phyloP scores from a whole-genome alignment of 2,113 vertebrate species.

The Myiopsitta monachus region DNA sequence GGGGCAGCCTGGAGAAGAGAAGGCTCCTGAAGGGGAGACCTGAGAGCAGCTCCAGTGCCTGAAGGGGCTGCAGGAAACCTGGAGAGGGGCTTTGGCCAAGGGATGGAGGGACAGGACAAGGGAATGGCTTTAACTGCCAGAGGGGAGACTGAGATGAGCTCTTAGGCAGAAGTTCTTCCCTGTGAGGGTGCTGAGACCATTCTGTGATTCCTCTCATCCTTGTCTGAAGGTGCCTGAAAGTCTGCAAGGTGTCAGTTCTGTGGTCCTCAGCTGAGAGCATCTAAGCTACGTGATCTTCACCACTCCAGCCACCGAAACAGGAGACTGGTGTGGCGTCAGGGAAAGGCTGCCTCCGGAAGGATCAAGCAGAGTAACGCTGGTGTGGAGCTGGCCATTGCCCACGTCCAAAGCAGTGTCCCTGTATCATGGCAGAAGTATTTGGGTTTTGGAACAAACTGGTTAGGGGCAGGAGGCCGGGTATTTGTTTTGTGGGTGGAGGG shows the following conservation, averaged over 20 bases:
- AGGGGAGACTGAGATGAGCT: not conserved
- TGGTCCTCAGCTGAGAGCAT: not conserved
- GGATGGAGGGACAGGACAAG: too few species aligned
- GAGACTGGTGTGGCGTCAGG: not conserved
- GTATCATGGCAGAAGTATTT: not conserved
- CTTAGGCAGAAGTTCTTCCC: not conserved
- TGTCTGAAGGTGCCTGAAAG: not conserved
- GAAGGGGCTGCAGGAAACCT: too few species aligned
- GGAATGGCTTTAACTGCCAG: not conserved
- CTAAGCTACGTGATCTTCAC: not conserved
- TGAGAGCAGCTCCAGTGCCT: too few species aligned
- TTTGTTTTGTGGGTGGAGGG: not conserved
- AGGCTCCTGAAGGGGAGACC: too few species aligned
- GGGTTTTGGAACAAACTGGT: not conserved
- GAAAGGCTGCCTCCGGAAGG: not conserved
- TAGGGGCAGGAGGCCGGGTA: not conserved
- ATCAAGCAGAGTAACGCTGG: not conserved
- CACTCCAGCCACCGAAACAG: not conserved
- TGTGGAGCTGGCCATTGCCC: not conserved
- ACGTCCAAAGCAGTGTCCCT: accelerated
- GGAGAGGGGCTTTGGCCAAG: too few species aligned
- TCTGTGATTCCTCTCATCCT: not conserved
- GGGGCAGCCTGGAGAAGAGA: too few species aligned
- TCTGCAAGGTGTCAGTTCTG: not conserved
- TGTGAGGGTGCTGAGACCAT: not conserved